Conservation (phyloP, 2,797 vertebrate genomes). For the Lithobates pipiens region DNA sequence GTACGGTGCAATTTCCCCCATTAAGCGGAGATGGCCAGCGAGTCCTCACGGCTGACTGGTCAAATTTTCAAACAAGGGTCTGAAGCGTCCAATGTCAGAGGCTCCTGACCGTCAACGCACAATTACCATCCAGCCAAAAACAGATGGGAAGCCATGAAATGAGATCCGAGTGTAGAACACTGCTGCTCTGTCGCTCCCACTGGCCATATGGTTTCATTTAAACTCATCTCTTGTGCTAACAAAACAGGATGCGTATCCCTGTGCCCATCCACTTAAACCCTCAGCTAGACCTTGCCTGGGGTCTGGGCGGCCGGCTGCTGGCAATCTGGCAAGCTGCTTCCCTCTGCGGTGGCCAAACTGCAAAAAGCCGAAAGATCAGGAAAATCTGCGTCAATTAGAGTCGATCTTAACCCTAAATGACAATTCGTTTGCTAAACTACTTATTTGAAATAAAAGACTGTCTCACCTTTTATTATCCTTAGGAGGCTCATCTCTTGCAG, state of each 20-base stretch:
- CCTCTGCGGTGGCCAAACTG: neutral
- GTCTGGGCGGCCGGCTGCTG: neutral
- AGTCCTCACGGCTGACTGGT: slow-evolving; percentile 42
- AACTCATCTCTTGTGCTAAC: slow-evolving; percentile 53
- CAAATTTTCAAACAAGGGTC: slow-evolving; percentile 37
- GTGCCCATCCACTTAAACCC: slow-evolving; percentile 36
- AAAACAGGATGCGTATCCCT: slow-evolving; percentile 52
- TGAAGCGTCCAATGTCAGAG: slow-evolving; percentile 42
- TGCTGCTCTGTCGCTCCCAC: slow-evolving; percentile 40
- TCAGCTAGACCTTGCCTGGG: slow-evolving; percentile 31
- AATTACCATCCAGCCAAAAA: slow-evolving; percentile 45
- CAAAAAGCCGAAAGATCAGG: slow-evolving; percentile 14
- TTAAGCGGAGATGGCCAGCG: neutral
- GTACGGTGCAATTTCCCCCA: slow-evolving; percentile 5
- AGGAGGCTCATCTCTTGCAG: too few relatives aligned
- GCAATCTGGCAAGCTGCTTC: neutral
- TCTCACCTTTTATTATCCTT: too few relatives aligned
- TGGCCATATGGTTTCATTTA: slow-evolving; percentile 56
- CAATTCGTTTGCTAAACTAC: neutral
- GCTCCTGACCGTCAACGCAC: slow-evolving; percentile 16
- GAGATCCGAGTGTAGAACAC: slow-evolving; percentile 17
- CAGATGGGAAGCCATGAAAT: slow-evolving; percentile 57
- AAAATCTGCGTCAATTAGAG: neutral
- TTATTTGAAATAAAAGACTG: too few relatives aligned
- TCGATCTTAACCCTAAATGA: neutral